Evolutionary conservation across 2,113 vertebrate genomes (phyloP).

Genomic region (Eretmochelys imbricata): DNA sequence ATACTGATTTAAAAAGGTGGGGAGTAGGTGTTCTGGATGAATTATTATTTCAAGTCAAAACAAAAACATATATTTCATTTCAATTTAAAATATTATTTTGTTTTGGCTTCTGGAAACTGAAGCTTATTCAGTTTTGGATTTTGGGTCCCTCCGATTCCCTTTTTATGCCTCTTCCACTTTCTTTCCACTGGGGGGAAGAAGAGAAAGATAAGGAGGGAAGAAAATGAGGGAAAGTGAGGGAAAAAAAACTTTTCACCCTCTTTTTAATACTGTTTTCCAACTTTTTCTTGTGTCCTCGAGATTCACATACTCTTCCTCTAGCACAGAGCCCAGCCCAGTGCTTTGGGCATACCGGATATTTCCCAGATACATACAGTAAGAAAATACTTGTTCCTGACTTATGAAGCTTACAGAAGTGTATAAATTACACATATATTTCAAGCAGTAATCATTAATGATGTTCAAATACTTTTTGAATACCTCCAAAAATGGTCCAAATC

Average conservation of each 20-base stretch:
- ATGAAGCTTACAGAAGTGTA: neutral
- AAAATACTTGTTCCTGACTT: neutral
- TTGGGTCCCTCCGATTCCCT: neutral
- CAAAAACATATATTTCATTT: neutral
- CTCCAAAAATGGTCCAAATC: neutral
- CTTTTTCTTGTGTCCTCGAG: neutral
- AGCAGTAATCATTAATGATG: neutral
- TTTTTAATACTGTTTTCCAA: neutral
- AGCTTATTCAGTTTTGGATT: neutral
- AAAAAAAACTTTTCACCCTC: neutral
- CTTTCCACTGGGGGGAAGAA: neutral
- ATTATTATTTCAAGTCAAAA: neutral
- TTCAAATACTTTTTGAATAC: neutral
- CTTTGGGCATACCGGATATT: neutral
- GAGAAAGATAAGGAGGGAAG: neutral
- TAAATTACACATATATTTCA: neutral
- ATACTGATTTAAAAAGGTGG: neutral
- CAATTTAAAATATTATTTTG: neutral
- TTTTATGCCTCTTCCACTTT: neutral
- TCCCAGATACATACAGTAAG: neutral
- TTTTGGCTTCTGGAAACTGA: neutral
- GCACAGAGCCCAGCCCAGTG: neutral
- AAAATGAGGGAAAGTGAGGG: neutral
- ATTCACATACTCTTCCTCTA: neutral
- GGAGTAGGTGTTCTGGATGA: neutral